Evolutionary conservation across 2,797 vertebrate genomes (phyloP), one percentile per base, ranked within the genome.

Genomic region (Sebastiscus albofasciatus): DNA sequence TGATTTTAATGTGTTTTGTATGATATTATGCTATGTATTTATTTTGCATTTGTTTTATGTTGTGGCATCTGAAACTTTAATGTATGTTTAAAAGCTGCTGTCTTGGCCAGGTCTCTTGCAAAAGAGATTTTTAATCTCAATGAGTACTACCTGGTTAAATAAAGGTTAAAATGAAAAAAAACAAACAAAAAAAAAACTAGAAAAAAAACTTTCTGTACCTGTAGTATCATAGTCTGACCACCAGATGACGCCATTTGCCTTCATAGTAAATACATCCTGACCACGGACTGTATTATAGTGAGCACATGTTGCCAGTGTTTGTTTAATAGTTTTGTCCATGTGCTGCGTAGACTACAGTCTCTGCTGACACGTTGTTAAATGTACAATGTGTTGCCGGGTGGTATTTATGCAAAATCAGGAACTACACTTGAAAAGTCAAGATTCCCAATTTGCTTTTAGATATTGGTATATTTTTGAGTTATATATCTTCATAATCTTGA

Each of bases 361-460:
- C 55, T 80, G 88, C 85, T 85, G 83, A 89, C 87, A 77, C 60
- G 20, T 20, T 64, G 67, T 54, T 2, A 87, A 87, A 72, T 9
- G 52, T n/a, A 13, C n/a, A 56, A 33, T 9, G 16, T 70, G 67
- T 73, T 68, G 68, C 77, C 77, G 31, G 39, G 33, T 56, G 55
- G 59, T 65, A 46, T 62, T 64, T 60, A 27, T 6, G 3, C 6
- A 20, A 42, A 65, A 65, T 24, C 13, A 39, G 29, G n/a, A 60
- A 8, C 27, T 1, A 29, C 39, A 70, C 54, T 39, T 58, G 18
- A 11, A 42, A 54, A 67, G 16, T 58, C 1, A 54, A 31, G 49
- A 6, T 16, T 31, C 1, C 3, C 5, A 14, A 52, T 11, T 6
- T 24, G 2, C 2, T 24, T 14, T 59, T 3, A 22, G 7, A 2